Conservation (phyloP, 2,888 invertebrate species). For the Parnassius glacialis region DNA sequence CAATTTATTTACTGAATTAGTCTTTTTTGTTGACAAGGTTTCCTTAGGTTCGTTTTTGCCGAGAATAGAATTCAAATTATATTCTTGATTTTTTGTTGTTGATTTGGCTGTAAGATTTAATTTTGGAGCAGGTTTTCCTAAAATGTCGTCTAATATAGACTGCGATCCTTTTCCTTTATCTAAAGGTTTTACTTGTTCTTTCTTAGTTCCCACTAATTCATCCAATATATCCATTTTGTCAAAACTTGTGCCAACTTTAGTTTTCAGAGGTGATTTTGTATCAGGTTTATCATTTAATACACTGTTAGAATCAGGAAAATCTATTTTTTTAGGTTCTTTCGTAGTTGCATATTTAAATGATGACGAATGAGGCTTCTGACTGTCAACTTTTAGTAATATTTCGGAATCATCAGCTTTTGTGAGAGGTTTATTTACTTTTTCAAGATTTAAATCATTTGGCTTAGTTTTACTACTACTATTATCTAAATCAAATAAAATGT, state of each 20-base stretch:
- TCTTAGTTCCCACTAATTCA: slow-evolving; percentile 48
- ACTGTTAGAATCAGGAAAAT: slow-evolving; percentile 21
- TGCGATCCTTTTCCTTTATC: slow-evolving; percentile 69
- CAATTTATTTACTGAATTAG: slow-evolving; percentile 37
- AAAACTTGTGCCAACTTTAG: slow-evolving; percentile 48
- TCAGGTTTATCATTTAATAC: slow-evolving; percentile 34
- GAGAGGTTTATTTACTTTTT: slow-evolving; percentile 45
- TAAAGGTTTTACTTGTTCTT: slow-evolving; percentile 45
- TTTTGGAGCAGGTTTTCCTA: slow-evolving; percentile 70
- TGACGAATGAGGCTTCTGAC: slow-evolving; percentile 3
- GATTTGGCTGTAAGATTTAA: slow-evolving; percentile 44
- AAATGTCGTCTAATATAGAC: slow-evolving; percentile 77
- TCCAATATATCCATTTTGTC: slow-evolving; percentile 58
- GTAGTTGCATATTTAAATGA: slow-evolving; percentile 39
- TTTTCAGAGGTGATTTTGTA: slow-evolving; percentile 54
- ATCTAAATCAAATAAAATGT: slow-evolving; percentile 62
- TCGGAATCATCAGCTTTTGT: slow-evolving; percentile 39
- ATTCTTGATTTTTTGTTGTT: slow-evolving; percentile 57
- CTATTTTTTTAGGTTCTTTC: slow-evolving; percentile 40
- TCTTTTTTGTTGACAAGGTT: slow-evolving; percentile 40
- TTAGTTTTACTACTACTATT: slow-evolving; percentile 38
- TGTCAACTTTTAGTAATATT: slow-evolving; percentile 4
- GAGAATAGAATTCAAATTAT: slow-evolving; percentile 60
- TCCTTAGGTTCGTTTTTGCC: slow-evolving; percentile 54
- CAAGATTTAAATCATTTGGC: slow-evolving; percentile 33